A percentile compares a stretch with the other conserved stretches of the same genome.
Conservation (phyloP, 2,113 vertebrate species). For the Natator depressus region DNA sequence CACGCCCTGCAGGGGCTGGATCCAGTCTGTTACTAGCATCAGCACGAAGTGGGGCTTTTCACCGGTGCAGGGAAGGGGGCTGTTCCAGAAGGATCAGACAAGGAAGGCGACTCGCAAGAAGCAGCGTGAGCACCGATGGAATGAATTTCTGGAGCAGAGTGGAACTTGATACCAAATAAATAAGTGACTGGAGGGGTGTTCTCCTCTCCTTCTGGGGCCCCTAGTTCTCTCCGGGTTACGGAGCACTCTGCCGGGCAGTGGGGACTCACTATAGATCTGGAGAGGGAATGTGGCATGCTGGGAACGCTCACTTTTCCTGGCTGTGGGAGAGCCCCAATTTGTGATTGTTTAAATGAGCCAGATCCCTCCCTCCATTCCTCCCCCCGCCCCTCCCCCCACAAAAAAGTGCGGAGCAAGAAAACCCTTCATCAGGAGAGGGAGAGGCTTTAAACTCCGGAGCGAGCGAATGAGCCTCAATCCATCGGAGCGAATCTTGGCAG, state of each 20-base stretch:
- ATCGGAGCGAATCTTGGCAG: neutral
- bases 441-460: neutral
- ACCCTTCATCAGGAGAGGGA: neutral
- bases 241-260: neutral
- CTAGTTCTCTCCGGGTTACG: neutral
- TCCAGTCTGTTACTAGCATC: neutral
- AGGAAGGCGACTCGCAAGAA: no score
- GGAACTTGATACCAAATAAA: neutral
- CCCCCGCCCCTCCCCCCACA: accelerated
- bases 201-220: neutral
- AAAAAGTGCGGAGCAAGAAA: neutral
- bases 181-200: neutral
- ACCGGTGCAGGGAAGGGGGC: accelerated
- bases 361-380: neutral
- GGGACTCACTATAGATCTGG: neutral
- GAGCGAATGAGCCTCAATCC: neutral
- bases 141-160: neutral
- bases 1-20: accelerated
- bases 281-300: neutral
- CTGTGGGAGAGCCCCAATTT: neutral
- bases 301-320: neutral
- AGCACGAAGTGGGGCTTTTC: accelerated
- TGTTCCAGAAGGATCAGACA: neutral
- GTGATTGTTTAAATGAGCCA: neutral
- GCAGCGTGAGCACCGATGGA: neutral